These are phyloP conservation scores for Lophotriccus pileatus DNA, from an alignment of 2,797 vertebrate genomes.

Conservation along the genomic window DNA sequence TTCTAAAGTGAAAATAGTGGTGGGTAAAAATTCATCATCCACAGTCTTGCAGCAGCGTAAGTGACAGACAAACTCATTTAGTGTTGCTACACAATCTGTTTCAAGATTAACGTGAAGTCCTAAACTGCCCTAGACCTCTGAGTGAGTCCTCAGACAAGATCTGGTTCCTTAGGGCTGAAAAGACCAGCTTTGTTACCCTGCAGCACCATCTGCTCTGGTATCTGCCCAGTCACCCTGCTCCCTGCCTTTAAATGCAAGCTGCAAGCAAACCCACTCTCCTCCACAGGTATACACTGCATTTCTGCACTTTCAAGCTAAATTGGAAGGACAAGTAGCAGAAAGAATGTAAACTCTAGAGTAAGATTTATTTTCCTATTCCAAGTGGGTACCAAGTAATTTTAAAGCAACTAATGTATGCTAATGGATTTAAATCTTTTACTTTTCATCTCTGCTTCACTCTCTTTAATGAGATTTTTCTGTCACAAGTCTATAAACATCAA, in stretches of 20 bases:
- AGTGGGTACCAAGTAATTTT: not conserved
- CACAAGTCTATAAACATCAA: not conserved
- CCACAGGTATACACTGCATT: not conserved
- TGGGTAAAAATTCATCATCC: not conserved
- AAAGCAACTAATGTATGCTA: constrained; percentile 14
- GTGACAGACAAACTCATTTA: not conserved
- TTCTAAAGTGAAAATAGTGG: not conserved
- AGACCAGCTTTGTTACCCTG: not conserved
- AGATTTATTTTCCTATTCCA: constrained; percentile 12
- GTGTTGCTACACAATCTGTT: not conserved
- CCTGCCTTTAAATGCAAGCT: not conserved
- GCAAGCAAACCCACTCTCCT: not conserved
- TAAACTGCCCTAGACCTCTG: not conserved
- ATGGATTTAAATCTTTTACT: not conserved
- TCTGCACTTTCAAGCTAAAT: not conserved
- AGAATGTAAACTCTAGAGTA: not conserved
- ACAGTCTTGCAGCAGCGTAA: not conserved
- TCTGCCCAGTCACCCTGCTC: not conserved
- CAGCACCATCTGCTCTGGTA: not conserved
- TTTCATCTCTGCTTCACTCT: not conserved
- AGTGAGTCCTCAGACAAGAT: not conserved
- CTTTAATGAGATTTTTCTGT: not conserved
- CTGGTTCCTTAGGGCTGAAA: not conserved
- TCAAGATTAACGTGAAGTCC: not conserved
- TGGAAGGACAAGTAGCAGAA: not conserved